These are phyloP conservation scores for Gallinago paraguaiae DNA, from an alignment of 2,113 vertebrate genomes.

Conservation along the genomic window DNA sequence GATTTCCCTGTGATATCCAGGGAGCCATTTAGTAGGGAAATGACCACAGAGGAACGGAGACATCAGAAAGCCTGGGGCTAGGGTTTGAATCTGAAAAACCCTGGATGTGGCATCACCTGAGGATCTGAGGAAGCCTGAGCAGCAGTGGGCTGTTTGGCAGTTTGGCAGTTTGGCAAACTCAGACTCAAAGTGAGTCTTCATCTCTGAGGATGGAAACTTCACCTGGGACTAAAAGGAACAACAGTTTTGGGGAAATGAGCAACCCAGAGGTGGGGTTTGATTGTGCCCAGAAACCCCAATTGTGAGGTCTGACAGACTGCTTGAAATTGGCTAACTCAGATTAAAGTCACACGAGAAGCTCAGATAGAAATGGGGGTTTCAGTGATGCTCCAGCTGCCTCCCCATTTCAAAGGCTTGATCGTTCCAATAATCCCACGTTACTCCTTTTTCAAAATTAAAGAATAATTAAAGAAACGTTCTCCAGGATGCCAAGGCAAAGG, in stretches of 20 bases:
- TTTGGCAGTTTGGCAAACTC: neutral
- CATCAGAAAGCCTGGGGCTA: neutral
- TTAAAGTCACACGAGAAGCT: neutral
- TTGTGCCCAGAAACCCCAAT: neutral
- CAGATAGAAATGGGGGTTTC: neutral
- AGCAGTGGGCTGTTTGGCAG: neutral
- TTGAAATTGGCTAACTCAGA: neutral
- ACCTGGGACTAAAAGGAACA: neutral
- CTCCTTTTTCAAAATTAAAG: neutral
- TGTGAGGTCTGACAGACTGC: neutral
- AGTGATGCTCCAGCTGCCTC: neutral
- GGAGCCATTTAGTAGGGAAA: neutral
- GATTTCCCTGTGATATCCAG: neutral
- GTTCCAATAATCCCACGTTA: neutral
- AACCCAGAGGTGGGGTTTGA: rapidly evolving
- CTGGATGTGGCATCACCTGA: neutral
- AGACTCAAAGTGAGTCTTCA: neutral
- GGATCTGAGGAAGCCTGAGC: neutral
- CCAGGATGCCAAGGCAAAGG: neutral
- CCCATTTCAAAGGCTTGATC: neutral
- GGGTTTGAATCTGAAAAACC: neutral
- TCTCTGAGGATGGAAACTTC: neutral
- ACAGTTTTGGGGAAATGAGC: neutral
- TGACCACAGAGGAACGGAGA: neutral
- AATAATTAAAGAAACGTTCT: neutral